Evolutionary conservation across 2,113 vertebrate species (phyloP).

Genomic region (Colistium nudipinnis): DNA sequence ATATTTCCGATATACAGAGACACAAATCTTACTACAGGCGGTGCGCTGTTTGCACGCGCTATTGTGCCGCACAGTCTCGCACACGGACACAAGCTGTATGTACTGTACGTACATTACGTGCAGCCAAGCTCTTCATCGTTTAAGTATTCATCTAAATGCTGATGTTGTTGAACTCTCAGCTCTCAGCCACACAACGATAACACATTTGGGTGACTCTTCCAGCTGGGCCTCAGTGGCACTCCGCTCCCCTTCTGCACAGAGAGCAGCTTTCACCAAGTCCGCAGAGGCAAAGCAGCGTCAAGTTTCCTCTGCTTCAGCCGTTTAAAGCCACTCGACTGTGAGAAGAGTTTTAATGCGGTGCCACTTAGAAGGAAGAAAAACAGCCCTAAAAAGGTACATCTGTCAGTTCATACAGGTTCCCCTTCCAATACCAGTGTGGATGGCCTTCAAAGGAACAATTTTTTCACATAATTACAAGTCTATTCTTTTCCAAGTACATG

Average conservation of each 20-base stretch:
- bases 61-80: slow-evolving; percentile 11
- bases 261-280: slow-evolving; percentile 71
- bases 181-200: slow-evolving; percentile 60
- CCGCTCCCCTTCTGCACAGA: slow-evolving; percentile 61
- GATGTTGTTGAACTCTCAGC: slow-evolving; percentile 62
- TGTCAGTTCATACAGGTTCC: slow-evolving; percentile 47
- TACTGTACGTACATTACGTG: not conserved
- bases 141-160: slow-evolving; percentile 65
- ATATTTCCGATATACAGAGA: not conserved
- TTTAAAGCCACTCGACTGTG: slow-evolving; percentile 73
- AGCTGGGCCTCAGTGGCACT: slow-evolving; percentile 62
- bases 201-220: slow-evolving; percentile 68
- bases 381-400: slow-evolving; percentile 60
- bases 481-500: not conserved
- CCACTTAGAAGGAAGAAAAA: slow-evolving; percentile 68
- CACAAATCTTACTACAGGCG: slow-evolving; percentile 29
- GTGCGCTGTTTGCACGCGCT: slow-evolving; percentile 4
- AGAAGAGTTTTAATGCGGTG: slow-evolving; percentile 73
- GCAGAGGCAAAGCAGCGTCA: slow-evolving; percentile 70
- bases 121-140: slow-evolving; percentile 38
- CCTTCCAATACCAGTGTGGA: slow-evolving; percentile 12
- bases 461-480: slow-evolving; percentile 32
- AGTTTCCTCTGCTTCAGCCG: slow-evolving; percentile 66
- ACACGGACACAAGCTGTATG: slow-evolving; percentile 9
- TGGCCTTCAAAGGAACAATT: slow-evolving; percentile 31